Evolutionary conservation across 2,113 vertebrate species (phyloP).

Genomic region (Periophthalmodon schlosseri): DNA sequence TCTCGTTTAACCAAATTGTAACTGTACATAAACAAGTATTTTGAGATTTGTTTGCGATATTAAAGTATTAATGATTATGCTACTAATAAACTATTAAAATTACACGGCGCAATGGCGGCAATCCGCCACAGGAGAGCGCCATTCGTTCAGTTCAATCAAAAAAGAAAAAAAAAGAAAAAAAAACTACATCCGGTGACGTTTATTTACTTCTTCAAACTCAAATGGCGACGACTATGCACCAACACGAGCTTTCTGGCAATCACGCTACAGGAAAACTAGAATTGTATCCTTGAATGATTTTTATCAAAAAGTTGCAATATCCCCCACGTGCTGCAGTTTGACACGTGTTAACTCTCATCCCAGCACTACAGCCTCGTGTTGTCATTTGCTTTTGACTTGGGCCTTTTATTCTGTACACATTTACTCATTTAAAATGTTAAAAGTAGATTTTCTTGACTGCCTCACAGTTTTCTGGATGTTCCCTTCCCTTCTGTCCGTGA

Average conservation of each 20-base stretch:
- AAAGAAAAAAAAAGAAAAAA: neutral
- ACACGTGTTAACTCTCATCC: too few relatives aligned
- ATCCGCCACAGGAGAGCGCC: slow-evolving; percentile 5
- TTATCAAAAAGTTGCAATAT: neutral
- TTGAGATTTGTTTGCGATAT: neutral
- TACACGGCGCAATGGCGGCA: neutral
- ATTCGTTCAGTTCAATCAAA: neutral
- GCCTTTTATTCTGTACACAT: neutral
- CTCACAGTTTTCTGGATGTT: slow-evolving; percentile 66
- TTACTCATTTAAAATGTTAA: neutral
- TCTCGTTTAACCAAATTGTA: too few relatives aligned
- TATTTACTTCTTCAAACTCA: neutral
- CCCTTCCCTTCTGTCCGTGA: slow-evolving; percentile 76
- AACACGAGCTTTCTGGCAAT: neutral
- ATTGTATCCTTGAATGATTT: slow-evolving; percentile 74
- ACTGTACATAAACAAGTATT: too few relatives aligned
- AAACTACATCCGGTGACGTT: neutral
- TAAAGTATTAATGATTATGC: neutral
- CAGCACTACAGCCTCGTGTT: too few relatives aligned
- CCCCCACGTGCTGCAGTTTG: neutral
- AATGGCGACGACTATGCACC: slow-evolving; percentile 56
- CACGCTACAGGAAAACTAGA: slow-evolving; percentile 35
- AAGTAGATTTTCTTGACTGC: slow-evolving; percentile 53
- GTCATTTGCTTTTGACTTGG: neutral
- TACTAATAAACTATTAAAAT: neutral